phyloP scores from a whole-genome alignment of 1,140 invertebrate genomes.

The Bombyx mori region ASM3026992v2 NC_085129.1:9774501-9775000 shows the following conservation, averaged over 20 bases:
- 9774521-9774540: slow-evolving; percentile 23
- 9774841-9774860: slow-evolving; percentile 1
- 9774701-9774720: slow-evolving; percentile 1
- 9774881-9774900: slow-evolving; percentile 1
- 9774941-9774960: slow-evolving; percentile 2
- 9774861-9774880: slow-evolving; percentile 1
- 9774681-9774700: slow-evolving; percentile 20
- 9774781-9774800: slow-evolving; percentile 14
- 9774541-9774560: slow-evolving; percentile 36
- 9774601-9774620: slow-evolving; percentile 8
- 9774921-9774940: background rate
- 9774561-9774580: slow-evolving; percentile 41
- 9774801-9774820: slow-evolving; percentile 10
- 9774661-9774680: slow-evolving; percentile 10
- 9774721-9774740: slow-evolving; percentile 26
- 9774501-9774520: slow-evolving; percentile 6
- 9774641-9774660: slow-evolving; percentile 5
- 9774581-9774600: slow-evolving; percentile 32
- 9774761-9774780: slow-evolving; percentile 15
- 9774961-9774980: slow-evolving; percentile 1
- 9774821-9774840: slow-evolving; percentile 18
- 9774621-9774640: slow-evolving; percentile 26
- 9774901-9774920: background rate
- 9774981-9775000: slow-evolving; percentile 4
- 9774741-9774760: slow-evolving; percentile 11